Evolutionary conservation across 1,140 invertebrate genomes (phyloP), one percentile per base, ranked within the genome.

Genomic region (Penaeus indicus): DNA sequence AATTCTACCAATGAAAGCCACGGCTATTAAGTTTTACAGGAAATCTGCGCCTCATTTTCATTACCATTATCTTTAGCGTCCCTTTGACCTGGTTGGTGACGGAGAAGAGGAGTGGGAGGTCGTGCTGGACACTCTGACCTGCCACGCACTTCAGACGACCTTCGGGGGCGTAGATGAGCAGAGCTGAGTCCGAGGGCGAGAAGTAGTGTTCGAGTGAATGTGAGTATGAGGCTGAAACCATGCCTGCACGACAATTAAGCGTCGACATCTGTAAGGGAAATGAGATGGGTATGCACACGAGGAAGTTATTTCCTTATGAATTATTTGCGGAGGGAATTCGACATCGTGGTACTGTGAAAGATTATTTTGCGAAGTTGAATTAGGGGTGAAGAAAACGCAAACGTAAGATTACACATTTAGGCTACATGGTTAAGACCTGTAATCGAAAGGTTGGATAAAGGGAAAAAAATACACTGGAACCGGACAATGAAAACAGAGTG

Each of bases 31-130:
- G 38, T 38, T 2, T 42, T 47, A 54, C 78, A 80, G 22, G 61
- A 22, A 78, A 22, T 25, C 8, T 4, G 32, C 19, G 8, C 10
- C 77, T 11, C 42, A 79, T 32, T 25, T 42, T 32, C 42, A 11
- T 42, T 60, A 85, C 84, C 84, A 75, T 67, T 32, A 85, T 64
- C 2, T 64, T 85, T 8, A 85, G 11, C 47, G 60, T 85, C 32
- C 67, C 84, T 60, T 21, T 85, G 8, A 21, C 32, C 62, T 62
- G 42, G n/a, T 75, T 77, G 22, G 47, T 47, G 3, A 27, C 84
- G 61, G 84, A 67, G 62, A 32, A 85, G 47, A 85, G 18, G 8
- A 85, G 22, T 3, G 47, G 67, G 10, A 85, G 60, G 0, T 32
- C 2, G 47, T 61, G 27, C n/a, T 85, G 60, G 22, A 42, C n/a